These are phyloP conservation scores for Drosophila lini DNA, from an alignment of 1,140 invertebrate species.

Conservation along the genomic window DNA sequence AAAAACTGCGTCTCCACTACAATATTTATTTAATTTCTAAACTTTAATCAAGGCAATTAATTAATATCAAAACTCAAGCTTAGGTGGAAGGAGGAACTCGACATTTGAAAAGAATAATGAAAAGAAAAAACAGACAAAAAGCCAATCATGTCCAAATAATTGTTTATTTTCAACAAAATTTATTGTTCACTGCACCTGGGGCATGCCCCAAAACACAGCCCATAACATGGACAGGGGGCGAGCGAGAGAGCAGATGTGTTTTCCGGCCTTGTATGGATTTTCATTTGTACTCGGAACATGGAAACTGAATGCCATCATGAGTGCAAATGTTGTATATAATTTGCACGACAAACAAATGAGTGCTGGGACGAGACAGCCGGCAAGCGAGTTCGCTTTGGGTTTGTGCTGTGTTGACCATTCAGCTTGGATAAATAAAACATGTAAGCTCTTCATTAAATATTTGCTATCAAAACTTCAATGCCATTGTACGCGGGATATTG, in stretches of 20 bases:
- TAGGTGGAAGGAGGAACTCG: not conserved
- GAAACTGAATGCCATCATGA: conserved; percentile 39
- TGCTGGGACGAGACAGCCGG: not conserved
- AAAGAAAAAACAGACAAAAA: conserved; percentile 15
- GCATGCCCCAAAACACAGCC: conserved; percentile 30
- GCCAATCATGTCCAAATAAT: conserved; percentile 60
- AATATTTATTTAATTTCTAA: not conserved
- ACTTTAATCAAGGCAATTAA: conserved; percentile 24
- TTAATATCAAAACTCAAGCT: conserved; percentile 8
- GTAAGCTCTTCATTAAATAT: conserved; percentile 75
- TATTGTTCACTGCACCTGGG: conserved; percentile 72
- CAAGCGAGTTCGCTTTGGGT: conserved; percentile 16
- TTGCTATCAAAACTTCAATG: conserved; percentile 63
- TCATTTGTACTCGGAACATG: conserved; percentile 54
- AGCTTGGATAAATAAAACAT: conserved; percentile 76
- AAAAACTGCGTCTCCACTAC: not conserved
- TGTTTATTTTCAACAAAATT: conserved; percentile 75
- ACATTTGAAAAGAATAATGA: conserved; percentile 10
- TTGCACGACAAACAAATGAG: conserved; percentile 66
- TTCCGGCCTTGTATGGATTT: conserved; percentile 35
- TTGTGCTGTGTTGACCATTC: conserved; percentile 68
- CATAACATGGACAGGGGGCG: not conserved
- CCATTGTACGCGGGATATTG: conserved; percentile 39
- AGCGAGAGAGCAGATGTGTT: conserved; percentile 13
- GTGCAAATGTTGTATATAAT: conserved; percentile 62